Evolutionary conservation across 1,140 invertebrate species (phyloP).

Genomic region (Zeugodacus cucurbitae): DNA sequence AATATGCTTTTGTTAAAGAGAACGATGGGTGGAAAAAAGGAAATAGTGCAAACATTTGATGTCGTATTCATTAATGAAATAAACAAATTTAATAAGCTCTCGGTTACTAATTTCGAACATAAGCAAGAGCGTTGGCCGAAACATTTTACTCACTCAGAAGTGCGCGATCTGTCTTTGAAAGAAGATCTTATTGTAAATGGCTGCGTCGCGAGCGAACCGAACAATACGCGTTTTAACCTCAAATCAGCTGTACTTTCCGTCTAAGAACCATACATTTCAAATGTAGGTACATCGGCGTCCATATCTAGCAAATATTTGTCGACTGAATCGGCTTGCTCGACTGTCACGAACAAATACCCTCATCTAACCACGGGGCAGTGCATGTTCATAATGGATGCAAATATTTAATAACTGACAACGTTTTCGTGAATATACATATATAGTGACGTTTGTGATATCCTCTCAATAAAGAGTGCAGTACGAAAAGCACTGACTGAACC

Average conservation of each 20-base stretch:
- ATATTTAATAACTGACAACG: neutral
- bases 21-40: neutral
- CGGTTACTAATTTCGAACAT: slow-evolving; percentile 22
- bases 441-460: neutral
- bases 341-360: no score
- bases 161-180: slow-evolving; percentile 61
- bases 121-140: neutral
- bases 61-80: neutral
- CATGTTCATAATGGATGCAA: neutral
- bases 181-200: slow-evolving; percentile 49
- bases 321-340: neutral
- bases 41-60: neutral
- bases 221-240: neutral
- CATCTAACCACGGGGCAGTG: neutral
- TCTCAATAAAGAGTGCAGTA: neutral
- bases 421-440: neutral
- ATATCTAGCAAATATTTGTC: slow-evolving; percentile 8
- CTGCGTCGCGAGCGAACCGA: neutral
- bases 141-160: slow-evolving; percentile 52
- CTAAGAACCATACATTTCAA: neutral
- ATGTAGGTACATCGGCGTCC: slow-evolving; percentile 44
- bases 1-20: neutral
- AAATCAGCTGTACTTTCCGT: neutral
- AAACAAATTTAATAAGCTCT: slow-evolving; percentile 14
- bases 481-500: neutral